Conservation (phyloP, 2,113 vertebrate genomes). For the Hippocampus abdominalis region DNA sequence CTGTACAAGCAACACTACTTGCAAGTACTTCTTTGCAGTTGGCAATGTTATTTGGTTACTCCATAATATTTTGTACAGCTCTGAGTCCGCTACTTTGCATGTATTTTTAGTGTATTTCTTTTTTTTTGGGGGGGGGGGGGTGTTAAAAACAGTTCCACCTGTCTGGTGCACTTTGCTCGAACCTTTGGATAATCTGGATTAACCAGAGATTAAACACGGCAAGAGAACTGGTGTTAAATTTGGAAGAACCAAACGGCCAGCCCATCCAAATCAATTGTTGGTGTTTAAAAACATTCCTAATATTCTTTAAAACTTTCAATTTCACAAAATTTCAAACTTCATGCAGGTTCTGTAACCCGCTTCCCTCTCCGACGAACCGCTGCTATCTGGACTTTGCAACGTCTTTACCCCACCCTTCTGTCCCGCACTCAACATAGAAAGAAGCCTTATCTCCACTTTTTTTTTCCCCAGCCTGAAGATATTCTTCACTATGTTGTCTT, state of each 20-base stretch:
- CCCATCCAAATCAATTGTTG: too few species aligned
- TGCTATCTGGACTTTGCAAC: not conserved
- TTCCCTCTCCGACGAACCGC: not conserved
- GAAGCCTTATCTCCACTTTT: constrained; percentile 4
- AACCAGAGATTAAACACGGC: constrained; percentile 58
- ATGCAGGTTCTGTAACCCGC: not conserved
- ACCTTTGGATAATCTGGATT: constrained; percentile 54
- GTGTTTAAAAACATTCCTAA: too few species aligned
- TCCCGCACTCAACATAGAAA: not conserved
- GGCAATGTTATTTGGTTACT: too few species aligned
- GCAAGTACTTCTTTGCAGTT: too few species aligned
- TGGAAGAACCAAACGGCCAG: not conserved
- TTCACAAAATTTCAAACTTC: too few species aligned
- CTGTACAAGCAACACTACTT: too few species aligned
- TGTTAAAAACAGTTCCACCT: not conserved
- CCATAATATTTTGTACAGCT: too few species aligned
- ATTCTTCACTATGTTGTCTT: not conserved
- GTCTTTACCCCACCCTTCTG: not conserved
- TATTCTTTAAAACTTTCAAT: too few species aligned
- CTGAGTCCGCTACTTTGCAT: too few species aligned
- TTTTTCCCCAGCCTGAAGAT: constrained; percentile 7
- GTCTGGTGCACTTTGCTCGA: constrained; percentile 13
- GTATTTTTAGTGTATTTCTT: too few species aligned
- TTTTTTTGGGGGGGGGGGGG: too few species aligned
- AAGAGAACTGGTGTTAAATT: constrained; percentile 24